A percentile compares a stretch with the other conserved stretches of the same genome.
Evolutionary conservation across 2,113 vertebrate genomes (phyloP).

Genomic region (Gavia stellata): DNA sequence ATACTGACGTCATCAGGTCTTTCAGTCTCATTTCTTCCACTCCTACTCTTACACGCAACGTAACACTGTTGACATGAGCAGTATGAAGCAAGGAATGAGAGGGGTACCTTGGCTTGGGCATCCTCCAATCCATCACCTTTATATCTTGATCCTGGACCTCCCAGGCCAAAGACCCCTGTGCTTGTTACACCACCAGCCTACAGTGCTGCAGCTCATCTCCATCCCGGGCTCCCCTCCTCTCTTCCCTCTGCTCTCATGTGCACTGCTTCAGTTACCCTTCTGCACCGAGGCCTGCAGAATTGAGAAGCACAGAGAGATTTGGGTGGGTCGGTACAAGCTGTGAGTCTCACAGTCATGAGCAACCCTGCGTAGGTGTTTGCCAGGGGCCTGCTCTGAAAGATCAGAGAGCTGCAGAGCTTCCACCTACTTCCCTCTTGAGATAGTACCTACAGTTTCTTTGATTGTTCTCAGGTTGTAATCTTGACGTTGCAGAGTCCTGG

Average conservation of each 20-base stretch:
- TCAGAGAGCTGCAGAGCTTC: neutral
- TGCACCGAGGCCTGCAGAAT: neutral
- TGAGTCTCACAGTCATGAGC: neutral
- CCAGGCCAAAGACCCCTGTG: neutral
- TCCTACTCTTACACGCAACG: neutral
- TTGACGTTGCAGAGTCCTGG: neutral
- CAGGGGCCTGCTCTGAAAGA: neutral
- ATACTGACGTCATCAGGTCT: neutral
- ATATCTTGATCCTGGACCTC: neutral
- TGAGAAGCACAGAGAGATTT: neutral
- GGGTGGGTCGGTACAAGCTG: neutral
- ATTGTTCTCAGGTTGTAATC: neutral
- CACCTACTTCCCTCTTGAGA: neutral
- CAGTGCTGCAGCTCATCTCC: neutral
- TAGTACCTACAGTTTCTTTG: neutral
- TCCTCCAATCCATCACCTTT: neutral
- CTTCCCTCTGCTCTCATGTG: neutral
- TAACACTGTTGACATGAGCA: fast-evolving
- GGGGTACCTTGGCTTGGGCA: neutral
- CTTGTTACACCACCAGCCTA: neutral
- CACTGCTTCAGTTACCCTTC: neutral
- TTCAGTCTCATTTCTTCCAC: neutral
- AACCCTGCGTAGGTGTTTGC: neutral
- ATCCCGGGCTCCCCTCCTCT: neutral
- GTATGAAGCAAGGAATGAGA: neutral